A percentile compares a stretch with the other conserved stretches of the same genome.
phyloP scores from a whole-genome alignment of 2,113 vertebrate species.

The Rana temporaria region DNA sequence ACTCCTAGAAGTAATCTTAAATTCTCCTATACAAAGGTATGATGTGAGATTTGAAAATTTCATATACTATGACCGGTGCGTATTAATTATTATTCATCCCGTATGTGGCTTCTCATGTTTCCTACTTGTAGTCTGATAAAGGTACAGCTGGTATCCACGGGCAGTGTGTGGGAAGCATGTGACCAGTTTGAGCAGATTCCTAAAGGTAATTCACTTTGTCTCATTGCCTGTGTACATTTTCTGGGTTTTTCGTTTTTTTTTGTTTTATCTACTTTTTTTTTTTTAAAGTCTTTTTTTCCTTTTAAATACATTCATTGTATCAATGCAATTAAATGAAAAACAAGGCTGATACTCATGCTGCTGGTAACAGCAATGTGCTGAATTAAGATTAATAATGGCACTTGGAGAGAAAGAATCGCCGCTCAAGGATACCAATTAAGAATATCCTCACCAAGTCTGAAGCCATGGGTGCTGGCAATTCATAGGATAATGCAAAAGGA shows the following conservation, averaged over 20 bases:
- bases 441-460: too few species aligned
- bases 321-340: too few species aligned
- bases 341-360: too few species aligned
- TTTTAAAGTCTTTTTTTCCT: too few species aligned
- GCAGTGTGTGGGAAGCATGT: slow-evolving; percentile 86
- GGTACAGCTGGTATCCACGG: slow-evolving; percentile 85
- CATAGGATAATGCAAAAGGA: too few species aligned
- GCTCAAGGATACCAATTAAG: too few species aligned
- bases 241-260: neutral
- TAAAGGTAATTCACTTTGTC: slow-evolving; percentile 71
- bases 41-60: neutral
- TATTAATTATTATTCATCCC: neutral
- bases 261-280: too few species aligned
- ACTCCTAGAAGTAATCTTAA: slow-evolving; percentile 81
- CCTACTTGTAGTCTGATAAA: slow-evolving; percentile 76
- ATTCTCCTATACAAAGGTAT: slow-evolving; percentile 80
- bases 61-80: neutral
- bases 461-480: too few species aligned
- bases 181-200: slow-evolving; percentile 80
- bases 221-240: neutral
- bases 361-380: too few species aligned
- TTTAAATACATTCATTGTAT: too few species aligned
- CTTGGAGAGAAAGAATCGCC: too few species aligned
- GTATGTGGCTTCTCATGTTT: neutral
- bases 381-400: too few species aligned